Conservation (phyloP, 2,797 vertebrate genomes). For the Ctenosaura bakeri region DNA sequence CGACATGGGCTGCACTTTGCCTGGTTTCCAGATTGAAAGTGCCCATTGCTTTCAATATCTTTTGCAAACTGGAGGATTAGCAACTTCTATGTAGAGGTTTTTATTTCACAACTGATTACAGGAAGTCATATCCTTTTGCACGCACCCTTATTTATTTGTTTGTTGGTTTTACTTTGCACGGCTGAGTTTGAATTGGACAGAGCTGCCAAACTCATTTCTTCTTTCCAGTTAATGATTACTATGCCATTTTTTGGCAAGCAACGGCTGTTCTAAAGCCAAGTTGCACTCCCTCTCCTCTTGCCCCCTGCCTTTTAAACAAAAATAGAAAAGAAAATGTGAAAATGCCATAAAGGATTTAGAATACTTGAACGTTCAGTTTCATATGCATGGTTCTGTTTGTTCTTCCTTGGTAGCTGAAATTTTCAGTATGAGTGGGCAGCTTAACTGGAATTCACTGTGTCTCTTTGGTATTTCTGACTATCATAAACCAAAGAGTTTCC, state of each 20-base stretch:
- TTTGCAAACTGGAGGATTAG: not conserved
- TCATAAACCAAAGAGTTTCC: not conserved
- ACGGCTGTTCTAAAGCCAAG: constrained; percentile 13
- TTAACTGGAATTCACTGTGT: not conserved
- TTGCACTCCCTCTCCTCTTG: not conserved
- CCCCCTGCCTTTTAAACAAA: not conserved
- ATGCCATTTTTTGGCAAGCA: constrained; percentile 23
- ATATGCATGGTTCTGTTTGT: not conserved
- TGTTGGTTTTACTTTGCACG: not conserved
- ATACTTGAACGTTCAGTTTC: constrained; percentile 5
- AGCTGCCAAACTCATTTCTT: constrained; percentile 1
- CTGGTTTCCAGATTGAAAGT: not conserved
- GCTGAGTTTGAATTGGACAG: constrained; percentile 4
- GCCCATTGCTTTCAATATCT: not conserved
- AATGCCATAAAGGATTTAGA: not conserved
- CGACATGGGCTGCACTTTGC: not conserved
- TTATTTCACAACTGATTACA: not conserved
- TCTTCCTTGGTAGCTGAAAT: not conserved
- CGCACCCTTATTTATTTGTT: not conserved
- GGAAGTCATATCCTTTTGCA: not conserved
- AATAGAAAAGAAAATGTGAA: constrained; percentile 26
- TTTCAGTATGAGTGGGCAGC: not conserved
- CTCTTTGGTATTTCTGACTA: not conserved
- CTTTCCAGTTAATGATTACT: not conserved
- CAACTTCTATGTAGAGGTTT: not conserved